A percentile compares a stretch with the other conserved stretches of the same genome.
These are phyloP conservation scores for Ptychodera flava DNA, from an alignment of 35 echinoderm and acorn worm species.

Conservation along the genomic window DNA sequence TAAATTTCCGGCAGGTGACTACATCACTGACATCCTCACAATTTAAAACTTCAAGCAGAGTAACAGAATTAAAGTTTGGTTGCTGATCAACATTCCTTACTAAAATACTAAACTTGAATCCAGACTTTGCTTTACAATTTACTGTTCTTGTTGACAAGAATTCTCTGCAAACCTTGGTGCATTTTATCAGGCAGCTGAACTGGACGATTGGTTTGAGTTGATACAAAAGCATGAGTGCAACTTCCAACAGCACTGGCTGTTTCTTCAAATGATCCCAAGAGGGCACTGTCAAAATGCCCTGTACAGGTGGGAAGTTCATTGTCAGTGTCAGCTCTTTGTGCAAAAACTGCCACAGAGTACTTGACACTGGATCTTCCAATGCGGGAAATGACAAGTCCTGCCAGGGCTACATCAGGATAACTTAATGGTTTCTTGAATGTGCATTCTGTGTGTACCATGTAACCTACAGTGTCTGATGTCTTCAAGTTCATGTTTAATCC, in stretches of 20 bases:
- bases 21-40: too few relatives aligned
- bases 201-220: slow-evolving; percentile 33
- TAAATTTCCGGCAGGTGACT: too few relatives aligned
- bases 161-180: slow-evolving; percentile 36
- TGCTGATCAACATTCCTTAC: too few relatives aligned
- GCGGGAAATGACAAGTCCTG: slow-evolving; percentile 50
- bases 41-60: too few relatives aligned
- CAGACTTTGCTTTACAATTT: not conserved
- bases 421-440: slow-evolving; percentile 49
- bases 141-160: not conserved
- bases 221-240: slow-evolving; percentile 89
- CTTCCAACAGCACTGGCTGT: slow-evolving; percentile 75
- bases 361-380: slow-evolving; percentile 76
- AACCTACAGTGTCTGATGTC: slow-evolving; percentile 56
- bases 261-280: slow-evolving; percentile 11
- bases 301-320: not conserved
- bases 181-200: slow-evolving; percentile 28
- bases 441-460: slow-evolving; percentile 74
- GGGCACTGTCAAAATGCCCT: not conserved
- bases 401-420: slow-evolving; percentile 69
- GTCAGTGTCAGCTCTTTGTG: not conserved
- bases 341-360: slow-evolving; percentile 69
- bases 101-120: too few relatives aligned
- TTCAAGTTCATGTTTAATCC: slow-evolving; percentile 38
- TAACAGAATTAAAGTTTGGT: too few relatives aligned